Conservation (phyloP, 64 coral and sea anemone genomes). For the Orbicella faveolata region DNA sequence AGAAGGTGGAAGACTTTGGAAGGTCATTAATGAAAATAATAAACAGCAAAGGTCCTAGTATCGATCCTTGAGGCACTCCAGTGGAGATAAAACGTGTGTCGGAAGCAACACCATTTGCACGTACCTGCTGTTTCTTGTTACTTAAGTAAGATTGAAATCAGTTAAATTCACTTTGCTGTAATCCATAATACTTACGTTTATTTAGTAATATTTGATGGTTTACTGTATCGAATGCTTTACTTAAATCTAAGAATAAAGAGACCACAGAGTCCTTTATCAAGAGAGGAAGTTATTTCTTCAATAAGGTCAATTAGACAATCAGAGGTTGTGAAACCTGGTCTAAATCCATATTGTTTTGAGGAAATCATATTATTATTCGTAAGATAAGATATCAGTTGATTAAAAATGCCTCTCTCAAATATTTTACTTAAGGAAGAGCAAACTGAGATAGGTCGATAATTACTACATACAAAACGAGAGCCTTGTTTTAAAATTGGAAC, state of each 20-base stretch:
- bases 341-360: conserved; percentile 26
- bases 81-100: neutral
- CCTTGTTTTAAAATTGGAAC: conserved; percentile 47
- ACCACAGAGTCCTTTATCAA: conserved; percentile 21
- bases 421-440: conserved; percentile 35
- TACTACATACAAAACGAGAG: conserved; percentile 4
- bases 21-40: conserved; percentile 57
- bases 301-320: conserved; percentile 37
- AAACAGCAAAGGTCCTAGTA: conserved; percentile 47
- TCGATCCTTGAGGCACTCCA: conserved; percentile 46
- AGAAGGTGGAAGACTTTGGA: neutral
- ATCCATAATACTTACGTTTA: conserved; percentile 18
- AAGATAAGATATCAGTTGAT: neutral
- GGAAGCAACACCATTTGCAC: no score
- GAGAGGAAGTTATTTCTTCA: conserved; percentile 10
- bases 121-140: conserved; percentile 4
- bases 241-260: conserved; percentile 28
- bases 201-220: conserved; percentile 42
- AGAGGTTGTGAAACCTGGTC: conserved; percentile 18
- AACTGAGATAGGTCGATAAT: conserved; percentile 42
- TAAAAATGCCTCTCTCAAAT: conserved; percentile 8
- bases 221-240: conserved; percentile 33
- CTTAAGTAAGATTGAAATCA: conserved; percentile 49
- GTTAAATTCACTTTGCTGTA: conserved; percentile 5
- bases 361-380: conserved; percentile 17